Conservation (phyloP, 2,797 vertebrate species). For the Cheirogaleus major region DNA sequence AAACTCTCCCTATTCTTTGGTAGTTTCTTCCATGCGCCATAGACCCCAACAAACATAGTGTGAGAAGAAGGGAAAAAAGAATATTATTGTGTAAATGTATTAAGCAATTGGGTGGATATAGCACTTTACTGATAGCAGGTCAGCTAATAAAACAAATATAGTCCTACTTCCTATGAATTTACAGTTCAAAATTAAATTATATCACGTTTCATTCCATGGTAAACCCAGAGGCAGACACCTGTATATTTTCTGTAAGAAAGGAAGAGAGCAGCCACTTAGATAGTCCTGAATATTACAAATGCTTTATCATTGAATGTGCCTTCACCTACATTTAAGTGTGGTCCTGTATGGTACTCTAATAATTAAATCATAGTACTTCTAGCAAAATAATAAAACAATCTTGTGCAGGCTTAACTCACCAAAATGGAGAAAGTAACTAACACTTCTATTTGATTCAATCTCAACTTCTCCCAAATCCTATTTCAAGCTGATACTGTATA, state of each 20-base stretch:
- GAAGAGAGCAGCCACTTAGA: neutral
- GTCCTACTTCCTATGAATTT: neutral
- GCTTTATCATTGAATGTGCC: neutral
- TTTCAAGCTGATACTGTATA: neutral
- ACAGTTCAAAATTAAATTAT: slow-evolving; percentile 37
- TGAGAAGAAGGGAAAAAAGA: neutral
- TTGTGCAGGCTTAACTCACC: neutral
- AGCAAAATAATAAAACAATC: neutral
- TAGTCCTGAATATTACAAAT: neutral
- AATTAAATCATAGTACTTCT: neutral
- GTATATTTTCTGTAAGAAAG: neutral
- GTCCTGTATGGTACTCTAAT: neutral
- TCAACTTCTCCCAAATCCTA: neutral
- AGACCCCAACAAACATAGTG: neutral
- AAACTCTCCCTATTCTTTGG: neutral
- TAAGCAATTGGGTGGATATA: neutral
- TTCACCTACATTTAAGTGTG: neutral
- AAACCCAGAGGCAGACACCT: neutral
- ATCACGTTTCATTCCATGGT: neutral
- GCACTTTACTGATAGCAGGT: neutral
- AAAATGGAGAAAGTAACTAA: neutral
- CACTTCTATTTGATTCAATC: neutral
- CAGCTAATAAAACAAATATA: slow-evolving; percentile 14
- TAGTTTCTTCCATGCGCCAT: neutral
- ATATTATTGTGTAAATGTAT: neutral